Conservation (phyloP, 1,140 invertebrate genomes). For the Neodiprion lecontei region DNA sequence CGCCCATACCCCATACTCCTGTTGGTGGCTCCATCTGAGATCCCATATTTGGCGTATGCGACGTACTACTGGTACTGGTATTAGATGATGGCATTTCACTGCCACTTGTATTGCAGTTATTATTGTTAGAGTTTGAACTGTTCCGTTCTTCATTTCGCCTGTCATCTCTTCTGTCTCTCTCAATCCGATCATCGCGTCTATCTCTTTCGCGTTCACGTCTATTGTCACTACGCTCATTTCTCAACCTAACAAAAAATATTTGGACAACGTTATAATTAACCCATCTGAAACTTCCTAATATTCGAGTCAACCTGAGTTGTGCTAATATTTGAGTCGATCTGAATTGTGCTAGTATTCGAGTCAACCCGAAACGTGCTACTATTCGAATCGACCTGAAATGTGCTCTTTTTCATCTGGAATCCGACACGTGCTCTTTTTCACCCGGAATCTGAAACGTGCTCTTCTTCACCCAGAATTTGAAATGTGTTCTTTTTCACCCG, state of each 20-base stretch:
- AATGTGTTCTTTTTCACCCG: too few relatives aligned
- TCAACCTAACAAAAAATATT: constrained; percentile 38
- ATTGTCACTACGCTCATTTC: constrained; percentile 48
- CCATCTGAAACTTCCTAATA: too few relatives aligned
- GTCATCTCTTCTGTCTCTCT: constrained; percentile 53
- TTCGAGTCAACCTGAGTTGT: too few relatives aligned
- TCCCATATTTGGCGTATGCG: constrained; percentile 35
- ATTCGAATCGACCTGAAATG: too few relatives aligned
- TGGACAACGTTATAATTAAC: not conserved
- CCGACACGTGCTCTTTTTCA: too few relatives aligned
- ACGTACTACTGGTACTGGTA: constrained; percentile 32
- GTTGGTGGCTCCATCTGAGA: constrained; percentile 50
- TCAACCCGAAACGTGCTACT: too few relatives aligned
- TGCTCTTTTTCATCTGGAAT: too few relatives aligned
- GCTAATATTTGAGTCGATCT: too few relatives aligned
- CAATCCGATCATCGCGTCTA: constrained; percentile 54
- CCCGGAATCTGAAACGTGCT: too few relatives aligned
- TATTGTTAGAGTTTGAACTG: constrained; percentile 39
- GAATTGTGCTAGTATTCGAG: too few relatives aligned
- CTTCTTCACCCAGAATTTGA: too few relatives aligned
- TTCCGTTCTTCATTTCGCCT: constrained; percentile 46
- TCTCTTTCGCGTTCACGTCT: constrained; percentile 55
- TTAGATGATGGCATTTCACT: constrained; percentile 41
- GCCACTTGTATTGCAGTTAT: constrained; percentile 43
- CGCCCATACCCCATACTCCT: constrained; percentile 56